Percentiles rank a stretch among this genome's conserved stretches.
Conservation (phyloP, 2,888 invertebrate species). For the Xylota sylvarum region DNA sequence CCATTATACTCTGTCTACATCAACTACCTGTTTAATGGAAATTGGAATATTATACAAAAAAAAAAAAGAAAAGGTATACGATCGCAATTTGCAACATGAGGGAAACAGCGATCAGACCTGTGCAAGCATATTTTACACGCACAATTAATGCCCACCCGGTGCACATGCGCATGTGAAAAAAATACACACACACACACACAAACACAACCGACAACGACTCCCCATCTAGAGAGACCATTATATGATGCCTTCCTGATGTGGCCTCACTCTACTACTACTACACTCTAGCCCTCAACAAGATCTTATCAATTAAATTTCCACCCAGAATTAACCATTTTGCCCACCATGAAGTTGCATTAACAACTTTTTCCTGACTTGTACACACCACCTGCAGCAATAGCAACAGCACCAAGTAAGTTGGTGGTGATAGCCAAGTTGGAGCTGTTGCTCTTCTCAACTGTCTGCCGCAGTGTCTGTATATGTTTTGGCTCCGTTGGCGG, state of each 20-base stretch:
- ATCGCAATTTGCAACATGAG: conserved; percentile 53
- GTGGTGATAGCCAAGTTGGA: conserved; percentile 57
- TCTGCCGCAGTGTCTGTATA: conserved; percentile 72
- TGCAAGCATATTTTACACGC: conserved; percentile 71
- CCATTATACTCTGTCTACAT: conserved; percentile 73
- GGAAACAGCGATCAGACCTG: conserved; percentile 53
- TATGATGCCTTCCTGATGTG: conserved; percentile 67
- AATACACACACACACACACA: conserved; percentile 22
- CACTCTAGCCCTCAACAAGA: conserved; percentile 70
- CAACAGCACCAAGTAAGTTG: conserved; percentile 28
- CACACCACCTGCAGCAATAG: conserved; percentile 57
- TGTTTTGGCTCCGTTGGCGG: conserved; percentile 53
- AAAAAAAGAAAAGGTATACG: conserved; percentile 10
- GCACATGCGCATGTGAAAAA: conserved; percentile 44
- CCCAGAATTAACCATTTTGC: conserved; percentile 76
- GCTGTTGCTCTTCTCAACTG: conserved; percentile 56
- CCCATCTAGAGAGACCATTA: conserved; percentile 46
- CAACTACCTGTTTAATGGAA: conserved; percentile 73
- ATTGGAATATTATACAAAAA: conserved; percentile 63
- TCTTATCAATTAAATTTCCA: conserved; percentile 77
- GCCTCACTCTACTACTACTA: conserved; percentile 35
- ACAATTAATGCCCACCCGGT: conserved; percentile 70
- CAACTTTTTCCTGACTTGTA: conserved; percentile 75
- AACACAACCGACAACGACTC: conserved; percentile 45
- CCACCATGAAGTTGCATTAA: conserved; percentile 76